Conservation (phyloP, 2,888 invertebrate species). For the Drosophila peninsularis region DNA sequence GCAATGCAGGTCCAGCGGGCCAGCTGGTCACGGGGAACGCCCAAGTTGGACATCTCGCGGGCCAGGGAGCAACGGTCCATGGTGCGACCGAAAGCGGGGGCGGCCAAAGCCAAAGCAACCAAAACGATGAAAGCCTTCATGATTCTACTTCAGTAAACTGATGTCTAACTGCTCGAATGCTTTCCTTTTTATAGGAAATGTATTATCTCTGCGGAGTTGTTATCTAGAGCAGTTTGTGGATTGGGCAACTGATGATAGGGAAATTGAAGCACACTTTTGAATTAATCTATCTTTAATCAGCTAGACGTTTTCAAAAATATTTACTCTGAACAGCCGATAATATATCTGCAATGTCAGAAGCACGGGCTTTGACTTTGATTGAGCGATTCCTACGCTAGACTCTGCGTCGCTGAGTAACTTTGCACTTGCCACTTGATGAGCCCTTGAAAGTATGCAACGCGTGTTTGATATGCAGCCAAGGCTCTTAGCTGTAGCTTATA, state of each 20-base stretch:
- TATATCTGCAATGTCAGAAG: not conserved
- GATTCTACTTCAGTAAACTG: conserved; percentile 33
- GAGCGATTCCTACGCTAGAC: not conserved
- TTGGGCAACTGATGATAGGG: conserved; percentile 55
- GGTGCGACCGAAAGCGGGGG: conserved; percentile 56
- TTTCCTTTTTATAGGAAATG: conserved; percentile 32
- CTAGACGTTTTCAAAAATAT: not conserved
- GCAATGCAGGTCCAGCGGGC: conserved; percentile 77
- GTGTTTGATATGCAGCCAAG: not conserved
- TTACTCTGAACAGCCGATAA: not conserved
- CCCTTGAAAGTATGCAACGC: conserved; percentile 1
- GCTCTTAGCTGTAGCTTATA: not conserved
- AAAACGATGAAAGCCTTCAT: conserved; percentile 49
- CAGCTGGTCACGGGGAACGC: conserved; percentile 67
- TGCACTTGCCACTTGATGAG: not conserved
- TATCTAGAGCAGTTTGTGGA: conserved; percentile 16
- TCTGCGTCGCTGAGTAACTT: not conserved
- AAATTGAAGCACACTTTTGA: conserved; percentile 52
- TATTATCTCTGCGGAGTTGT: conserved; percentile 9
- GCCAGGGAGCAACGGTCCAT: conserved; percentile 71
- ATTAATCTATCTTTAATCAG: conserved; percentile 17
- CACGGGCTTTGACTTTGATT: not conserved
- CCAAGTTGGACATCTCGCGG: conserved; percentile 66
- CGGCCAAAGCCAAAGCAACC: conserved; percentile 51
- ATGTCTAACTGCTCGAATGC: conserved; percentile 5